Percentiles rank a stretch among this genome's conserved stretches.
These are phyloP conservation scores for Lypha dubia DNA, from an alignment of 2,888 invertebrate genomes.

Conservation along the genomic window DNA sequence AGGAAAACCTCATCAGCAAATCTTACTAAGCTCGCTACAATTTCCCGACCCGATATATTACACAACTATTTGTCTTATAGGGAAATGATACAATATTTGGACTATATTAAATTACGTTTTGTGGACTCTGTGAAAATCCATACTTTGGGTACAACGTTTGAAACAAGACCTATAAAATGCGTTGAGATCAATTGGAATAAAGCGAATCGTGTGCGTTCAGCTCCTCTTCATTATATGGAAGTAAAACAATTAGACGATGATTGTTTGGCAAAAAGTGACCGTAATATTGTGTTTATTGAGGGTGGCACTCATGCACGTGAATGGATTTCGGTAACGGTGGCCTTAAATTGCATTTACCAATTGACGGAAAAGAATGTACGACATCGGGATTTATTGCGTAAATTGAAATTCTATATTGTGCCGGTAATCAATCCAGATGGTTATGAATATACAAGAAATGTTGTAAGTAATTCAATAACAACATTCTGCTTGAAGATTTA, in stretches of 20 bases:
- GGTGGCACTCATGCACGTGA: conserved; percentile 86
- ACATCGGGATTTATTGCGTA: conserved; percentile 84
- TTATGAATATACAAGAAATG: conserved; percentile 86
- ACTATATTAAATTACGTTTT: conserved; percentile 78
- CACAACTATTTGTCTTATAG: conserved; percentile 79
- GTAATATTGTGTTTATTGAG: conserved; percentile 81
- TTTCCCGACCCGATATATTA: conserved; percentile 79
- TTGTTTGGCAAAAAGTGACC: conserved; percentile 50
- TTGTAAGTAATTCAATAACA: conserved; percentile 80
- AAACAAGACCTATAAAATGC: conserved; percentile 79
- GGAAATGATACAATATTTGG: conserved; percentile 81
- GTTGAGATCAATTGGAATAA: conserved; percentile 81
- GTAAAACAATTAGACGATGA: conserved; percentile 22
- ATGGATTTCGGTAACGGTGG: conserved; percentile 87
- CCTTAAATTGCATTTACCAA: conserved; percentile 86
- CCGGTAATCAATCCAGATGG: conserved; percentile 90
- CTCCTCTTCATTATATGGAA: conserved; percentile 27
- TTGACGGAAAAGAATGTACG: conserved; percentile 84
- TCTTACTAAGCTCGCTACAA: conserved; percentile 62
- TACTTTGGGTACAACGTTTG: conserved; percentile 80
- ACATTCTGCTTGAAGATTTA: too few relatives aligned
- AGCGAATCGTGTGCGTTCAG: conserved; percentile 66
- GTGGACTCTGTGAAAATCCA: conserved; percentile 78
- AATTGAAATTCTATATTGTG: conserved; percentile 87
- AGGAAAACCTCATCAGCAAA: conserved; percentile 18